Evolutionary conservation across 2,113 vertebrate genomes (phyloP), one percentile per base, ranked within the genome.

Genomic region (Odobenus rosmarus): DNA sequence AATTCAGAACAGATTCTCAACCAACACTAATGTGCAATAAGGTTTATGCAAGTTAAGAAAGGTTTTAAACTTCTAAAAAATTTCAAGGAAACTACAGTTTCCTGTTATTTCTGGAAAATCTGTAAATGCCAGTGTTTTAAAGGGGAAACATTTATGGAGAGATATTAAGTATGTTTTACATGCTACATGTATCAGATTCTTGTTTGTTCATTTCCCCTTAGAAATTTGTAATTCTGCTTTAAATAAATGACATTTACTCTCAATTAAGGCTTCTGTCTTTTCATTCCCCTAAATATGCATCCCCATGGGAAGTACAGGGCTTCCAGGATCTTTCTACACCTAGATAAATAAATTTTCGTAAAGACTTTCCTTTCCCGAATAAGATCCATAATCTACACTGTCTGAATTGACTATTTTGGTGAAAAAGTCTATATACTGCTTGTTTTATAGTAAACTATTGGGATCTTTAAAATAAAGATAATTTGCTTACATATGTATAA

Each of bases 1-100:
- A 97, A 98, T 97, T 97, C 92, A 89, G 71, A 96, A 94, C 81
- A 97, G 93, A 98, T 89, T 97, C 93, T 93, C 85, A 92, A 93
- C 84, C 42, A 93, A 95, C 26, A 72, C 39, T 96, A 96, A 96
- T 59, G 5, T 95, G 33, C 55, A 95, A 62, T 94, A 95, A 93
- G 42, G 31, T 93, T 91, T 92, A 42, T 46, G 33, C 24, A 95
- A 96, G 90, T 90, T 95, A 86, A 93, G 86, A 96, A 97, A 96
- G 11, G 28, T 91, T 95, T 90, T 62, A 81, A 93, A 88, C 26
- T 64, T 72, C 19, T 71, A 28, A 14, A 96, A 64, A 1, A 4
- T 84, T 94, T 92, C 74, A 96, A 94, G 55, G 77, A 94, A 97
- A 96, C 76, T 94, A 97, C 76, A 72, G 31, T 69, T 97, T 96